Conservation (phyloP, 2,797 vertebrate species). For the Protonibea diacanthus region DNA sequence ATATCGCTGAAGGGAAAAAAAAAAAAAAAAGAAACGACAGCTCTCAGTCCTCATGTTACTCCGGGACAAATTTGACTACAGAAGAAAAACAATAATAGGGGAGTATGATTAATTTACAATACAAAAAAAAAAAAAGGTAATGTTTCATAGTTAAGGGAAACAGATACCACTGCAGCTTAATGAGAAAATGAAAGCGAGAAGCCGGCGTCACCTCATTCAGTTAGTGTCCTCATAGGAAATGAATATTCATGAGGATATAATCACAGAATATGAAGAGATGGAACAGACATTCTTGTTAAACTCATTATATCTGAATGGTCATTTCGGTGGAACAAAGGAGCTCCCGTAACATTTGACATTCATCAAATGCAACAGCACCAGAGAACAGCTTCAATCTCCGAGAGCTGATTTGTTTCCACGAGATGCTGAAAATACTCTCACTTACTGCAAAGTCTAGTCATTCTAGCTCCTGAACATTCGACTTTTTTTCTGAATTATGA, state of each 20-base stretch:
- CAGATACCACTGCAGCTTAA: conserved; percentile 27
- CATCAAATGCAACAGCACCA: background rate
- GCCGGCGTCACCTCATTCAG: conserved; percentile 22
- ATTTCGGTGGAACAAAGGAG: conserved; percentile 27
- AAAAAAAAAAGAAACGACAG: background rate
- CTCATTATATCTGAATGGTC: conserved; percentile 38
- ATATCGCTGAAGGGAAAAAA: conserved; percentile 14
- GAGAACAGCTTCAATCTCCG: background rate
- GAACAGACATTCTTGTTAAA: conserved; percentile 31
- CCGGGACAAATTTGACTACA: background rate
- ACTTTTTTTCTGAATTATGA: background rate
- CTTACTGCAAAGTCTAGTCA: background rate
- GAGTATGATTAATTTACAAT: conserved; percentile 36
- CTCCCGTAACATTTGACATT: background rate
- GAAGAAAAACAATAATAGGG: conserved; percentile 33
- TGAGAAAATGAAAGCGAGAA: conserved; percentile 48
- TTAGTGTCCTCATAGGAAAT: conserved; percentile 47
- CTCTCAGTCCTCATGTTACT: conserved; percentile 4
- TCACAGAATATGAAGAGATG: conserved; percentile 44
- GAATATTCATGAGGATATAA: conserved; percentile 68
- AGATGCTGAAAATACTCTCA: background rate
- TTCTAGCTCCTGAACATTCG: background rate
- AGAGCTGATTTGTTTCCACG: background rate
- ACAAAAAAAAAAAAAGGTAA: conserved; percentile 36
- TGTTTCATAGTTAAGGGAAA: conserved; percentile 50